Evolutionary conservation across 2,888 invertebrate genomes (phyloP), one percentile per base, ranked within the genome.

Genomic region (Cheilosia impressa): DNA sequence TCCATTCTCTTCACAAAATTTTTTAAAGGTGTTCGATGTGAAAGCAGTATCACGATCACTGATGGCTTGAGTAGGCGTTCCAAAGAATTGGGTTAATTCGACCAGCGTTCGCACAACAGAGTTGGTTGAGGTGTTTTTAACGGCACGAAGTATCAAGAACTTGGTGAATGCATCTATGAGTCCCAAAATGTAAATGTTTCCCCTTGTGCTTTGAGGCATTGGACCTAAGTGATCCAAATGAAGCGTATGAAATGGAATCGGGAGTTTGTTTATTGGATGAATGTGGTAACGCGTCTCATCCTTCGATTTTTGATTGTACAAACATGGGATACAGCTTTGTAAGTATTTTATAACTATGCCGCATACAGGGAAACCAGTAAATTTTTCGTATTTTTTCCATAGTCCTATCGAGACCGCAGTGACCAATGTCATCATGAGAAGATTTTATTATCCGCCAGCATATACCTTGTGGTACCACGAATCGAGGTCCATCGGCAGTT

Each of bases 141-240:
- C 45, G 9, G 62, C 62, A 5, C 62, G 45, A 6, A 62, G 5
- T 17, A 62, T 62, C 10, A 41, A 7, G 31, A 47, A 62, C 17
- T 62, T 55, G 9, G 63, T 79, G 19, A 79, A 72, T 1, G 71
- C 22, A 31, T 72, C 71, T 24, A 4, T 63, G 3, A 72, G 22
- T 9, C 34, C 55, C 7, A 79, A 10, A 3, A 77, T 24, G 43
- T 78, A 55, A 7, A 15, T 15, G 15, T 41, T 50, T 1, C 62
- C 24, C 24, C 27, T 55, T 1, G 6, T 13, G n/a, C 62, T 62
- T 57, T 22, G 45, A 6, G 27, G 43, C 7, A 45, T n/a, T 27
- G 62, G 62, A 3, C 62, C 43, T n/a, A 62, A 47, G 27, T 77
- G 77, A 22, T 79, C 58, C 1, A 58, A 15, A 7, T 58, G 38